Evolutionary conservation across 1,140 invertebrate genomes (phyloP).

Genomic region (Babylonia areolata): DNA sequence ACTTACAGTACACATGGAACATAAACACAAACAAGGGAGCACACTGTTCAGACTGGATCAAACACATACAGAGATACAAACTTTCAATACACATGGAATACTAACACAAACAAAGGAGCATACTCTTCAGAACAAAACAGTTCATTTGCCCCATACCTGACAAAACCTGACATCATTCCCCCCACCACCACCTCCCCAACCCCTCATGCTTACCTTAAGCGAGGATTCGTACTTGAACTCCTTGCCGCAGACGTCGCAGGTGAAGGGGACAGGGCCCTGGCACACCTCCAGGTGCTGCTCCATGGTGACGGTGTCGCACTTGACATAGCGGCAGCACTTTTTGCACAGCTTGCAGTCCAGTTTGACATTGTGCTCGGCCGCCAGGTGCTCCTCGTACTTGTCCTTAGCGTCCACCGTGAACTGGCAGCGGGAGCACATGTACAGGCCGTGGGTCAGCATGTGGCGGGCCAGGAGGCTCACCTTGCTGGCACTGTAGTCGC

Average conservation of each 20-base stretch:
- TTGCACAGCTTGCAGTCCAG: slow-evolving; percentile 66
- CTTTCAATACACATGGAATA: too few relatives aligned
- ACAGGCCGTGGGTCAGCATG: slow-evolving; percentile 62
- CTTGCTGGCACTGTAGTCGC: slow-evolving; percentile 63
- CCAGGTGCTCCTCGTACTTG: slow-evolving; percentile 58
- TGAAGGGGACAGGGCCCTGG: slow-evolving; percentile 62
- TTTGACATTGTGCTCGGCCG: slow-evolving; percentile 59
- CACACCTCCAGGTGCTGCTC: slow-evolving; percentile 67
- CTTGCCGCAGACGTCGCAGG: slow-evolving; percentile 67
- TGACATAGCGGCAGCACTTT: slow-evolving; percentile 64
- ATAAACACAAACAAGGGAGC: too few relatives aligned
- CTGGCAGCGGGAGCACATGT: slow-evolving; percentile 63
- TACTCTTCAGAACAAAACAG: too few relatives aligned
- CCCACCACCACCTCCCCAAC: background rate
- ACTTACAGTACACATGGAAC: too few relatives aligned
- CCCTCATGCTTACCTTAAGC: slow-evolving; percentile 53
- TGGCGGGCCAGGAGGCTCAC: slow-evolving; percentile 60
- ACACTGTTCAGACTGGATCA: too few relatives aligned
- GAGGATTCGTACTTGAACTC: slow-evolving; percentile 71
- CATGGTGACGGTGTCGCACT: slow-evolving; percentile 60
- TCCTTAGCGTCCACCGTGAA: slow-evolving; percentile 58
- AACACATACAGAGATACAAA: too few relatives aligned
- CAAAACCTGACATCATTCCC: too few relatives aligned
- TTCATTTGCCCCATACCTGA: too few relatives aligned
- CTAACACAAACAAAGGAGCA: too few relatives aligned